Evolutionary conservation across 2,797 vertebrate genomes (phyloP), one percentile per base, ranked within the genome.

Genomic region (Malurus splendens): DNA sequence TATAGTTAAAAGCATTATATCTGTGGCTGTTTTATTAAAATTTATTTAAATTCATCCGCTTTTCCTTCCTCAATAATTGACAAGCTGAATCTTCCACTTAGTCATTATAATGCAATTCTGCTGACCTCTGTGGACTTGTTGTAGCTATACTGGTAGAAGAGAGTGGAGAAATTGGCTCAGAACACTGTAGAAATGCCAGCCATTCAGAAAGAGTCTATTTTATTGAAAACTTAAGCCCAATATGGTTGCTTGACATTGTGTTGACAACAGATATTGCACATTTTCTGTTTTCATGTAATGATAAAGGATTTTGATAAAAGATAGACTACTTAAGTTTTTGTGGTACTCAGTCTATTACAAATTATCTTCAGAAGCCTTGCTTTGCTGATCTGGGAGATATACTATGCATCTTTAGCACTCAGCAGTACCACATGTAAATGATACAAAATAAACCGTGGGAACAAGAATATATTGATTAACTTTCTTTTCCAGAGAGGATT

Each of bases 251-350:
- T 95, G 94, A 95, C 92, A 95, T 77, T 90, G 89, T 94, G 92
- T 93, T 94, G 94, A 94, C 93, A 95, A 94, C 85, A 94, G 62
- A 89, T 81, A 93, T 87, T 95, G 93, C 92, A 95, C 89, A 93
- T 94, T 95, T 94, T 94, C 85, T 94, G 93, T 90, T 94, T 91
- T 86, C 82, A 50, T 64, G 78, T 80, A 87, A 89, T 38, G 52
- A 81, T 72, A 82, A 90, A 83, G 51, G 45, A 86, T 76, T 94
- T 81, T 81, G 56, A 87, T 89, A 83, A 56, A 94, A 80, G 55
- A 74, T 52, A 52, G 64, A 24, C 24, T 89, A 78, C 62, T 77
- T 87, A 47, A 33, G 8, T 27, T 67, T 65, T 82, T 68, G 24
- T 82, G 7, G 6, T 89, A 65, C 33, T 90, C 81, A 45, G 25